Conservation (phyloP, 2,113 vertebrate genomes). For the Siphamia tubifer region DNA sequence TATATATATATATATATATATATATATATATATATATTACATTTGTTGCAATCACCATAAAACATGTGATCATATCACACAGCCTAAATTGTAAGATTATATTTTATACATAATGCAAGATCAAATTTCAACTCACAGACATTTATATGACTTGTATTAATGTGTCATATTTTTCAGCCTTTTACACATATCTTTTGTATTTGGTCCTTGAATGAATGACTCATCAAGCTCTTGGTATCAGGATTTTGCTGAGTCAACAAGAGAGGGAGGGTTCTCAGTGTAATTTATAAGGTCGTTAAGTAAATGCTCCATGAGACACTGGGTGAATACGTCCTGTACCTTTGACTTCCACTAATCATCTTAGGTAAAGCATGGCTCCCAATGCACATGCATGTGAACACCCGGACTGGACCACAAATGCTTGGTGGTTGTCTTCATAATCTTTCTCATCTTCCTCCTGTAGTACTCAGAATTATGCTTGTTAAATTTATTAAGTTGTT, state of each 20-base stretch:
- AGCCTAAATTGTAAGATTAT: no score
- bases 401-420: slow-evolving; percentile 30
- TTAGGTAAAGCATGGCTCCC: slow-evolving; percentile 75
- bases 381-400: slow-evolving; percentile 72
- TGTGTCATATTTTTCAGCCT: not conserved
- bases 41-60: no score
- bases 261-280: slow-evolving; percentile 13
- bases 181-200: not conserved
- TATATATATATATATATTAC: no score
- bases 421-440: slow-evolving; percentile 23
- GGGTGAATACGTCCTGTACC: slow-evolving; percentile 67
- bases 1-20: no score
- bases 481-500: not conserved
- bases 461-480: slow-evolving; percentile 18
- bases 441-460: slow-evolving; percentile 12
- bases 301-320: slow-evolving; percentile 51
- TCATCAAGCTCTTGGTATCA: not conserved
- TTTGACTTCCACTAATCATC: slow-evolving; percentile 78
- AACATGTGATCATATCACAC: no score
- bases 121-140: no score
- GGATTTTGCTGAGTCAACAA: slow-evolving; percentile 67
- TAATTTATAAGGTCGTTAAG: slow-evolving; percentile 65
- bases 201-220: slow-evolving; percentile 3
- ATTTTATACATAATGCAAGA: no score
- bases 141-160: no score